These are phyloP conservation scores for Hemibagrus wyckioides DNA, from an alignment of 2,113 vertebrate species.

Conservation along the genomic window DNA sequence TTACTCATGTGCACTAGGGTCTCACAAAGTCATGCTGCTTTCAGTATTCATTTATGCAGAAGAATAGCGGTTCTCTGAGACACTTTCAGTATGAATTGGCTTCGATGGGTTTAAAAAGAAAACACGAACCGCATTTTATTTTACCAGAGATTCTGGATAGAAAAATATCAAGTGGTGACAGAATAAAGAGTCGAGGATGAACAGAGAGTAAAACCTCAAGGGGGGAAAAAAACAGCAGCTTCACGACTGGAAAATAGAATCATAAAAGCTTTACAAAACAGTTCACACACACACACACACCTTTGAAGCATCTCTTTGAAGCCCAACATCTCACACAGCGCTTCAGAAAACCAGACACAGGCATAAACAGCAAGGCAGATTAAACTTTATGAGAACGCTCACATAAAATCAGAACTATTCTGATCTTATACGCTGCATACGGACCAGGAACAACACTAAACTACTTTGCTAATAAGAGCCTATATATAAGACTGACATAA, in stretches of 20 bases:
- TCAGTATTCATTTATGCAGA: not conserved
- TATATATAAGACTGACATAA: not conserved
- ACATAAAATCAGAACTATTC: not conserved
- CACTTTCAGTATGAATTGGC: not conserved
- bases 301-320: not conserved
- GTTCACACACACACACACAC: not conserved
- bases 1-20: not conserved
- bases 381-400: not conserved
- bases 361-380: not conserved
- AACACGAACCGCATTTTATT: not conserved
- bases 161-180: not conserved
- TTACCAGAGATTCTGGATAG: not conserved
- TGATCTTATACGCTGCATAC: not conserved
- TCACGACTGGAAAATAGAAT: not conserved
- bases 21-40: not conserved
- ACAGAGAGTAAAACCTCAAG: no score
- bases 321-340: not conserved
- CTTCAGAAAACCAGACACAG: not conserved
- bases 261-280: not conserved
- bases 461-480: not conserved
- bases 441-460: not conserved
- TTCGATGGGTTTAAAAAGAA: not conserved
- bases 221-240: not conserved
- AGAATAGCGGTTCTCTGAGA: not conserved
- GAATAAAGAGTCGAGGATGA: not conserved